Percentiles rank a stretch among this genome's conserved stretches.
Conservation (phyloP, 2,888 invertebrate genomes). For the Drosophila buzzatii region DNA sequence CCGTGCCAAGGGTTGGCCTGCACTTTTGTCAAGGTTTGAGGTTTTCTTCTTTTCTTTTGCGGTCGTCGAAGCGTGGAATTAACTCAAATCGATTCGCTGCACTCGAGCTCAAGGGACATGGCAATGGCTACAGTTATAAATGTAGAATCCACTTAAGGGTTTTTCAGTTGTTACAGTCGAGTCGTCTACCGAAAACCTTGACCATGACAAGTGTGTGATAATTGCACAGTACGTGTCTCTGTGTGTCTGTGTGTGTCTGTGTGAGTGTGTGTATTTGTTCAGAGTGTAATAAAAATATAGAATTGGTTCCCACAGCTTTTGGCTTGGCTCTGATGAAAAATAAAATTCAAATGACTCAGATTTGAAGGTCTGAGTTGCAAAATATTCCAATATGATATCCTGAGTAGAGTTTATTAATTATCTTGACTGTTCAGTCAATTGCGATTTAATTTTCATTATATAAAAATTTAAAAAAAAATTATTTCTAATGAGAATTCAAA, state of each 20-base stretch:
- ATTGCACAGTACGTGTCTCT: background rate
- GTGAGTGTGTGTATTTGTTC: background rate
- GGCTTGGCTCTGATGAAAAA: background rate
- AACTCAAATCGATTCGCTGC: slow-evolving; percentile 61
- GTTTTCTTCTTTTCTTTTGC: slow-evolving; percentile 37
- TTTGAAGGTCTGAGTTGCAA: background rate
- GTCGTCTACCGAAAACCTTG: background rate
- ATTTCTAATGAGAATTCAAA: background rate
- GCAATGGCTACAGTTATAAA: slow-evolving; percentile 7
- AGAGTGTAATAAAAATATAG: background rate
- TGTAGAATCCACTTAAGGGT: slow-evolving; percentile 26
- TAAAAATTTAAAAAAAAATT: background rate
- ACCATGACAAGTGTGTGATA: slow-evolving; percentile 17
- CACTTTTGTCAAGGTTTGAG: slow-evolving; percentile 26
- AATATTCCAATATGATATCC: background rate
- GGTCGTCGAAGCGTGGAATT: slow-evolving; percentile 62
- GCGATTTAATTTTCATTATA: background rate
- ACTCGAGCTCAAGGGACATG: slow-evolving; percentile 26
- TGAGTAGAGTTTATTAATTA: background rate
- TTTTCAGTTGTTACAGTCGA: slow-evolving; percentile 6
- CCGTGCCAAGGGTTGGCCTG: slow-evolving; percentile 29
- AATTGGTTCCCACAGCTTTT: background rate
- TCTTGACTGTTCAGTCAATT: background rate
- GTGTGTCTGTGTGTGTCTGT: background rate
- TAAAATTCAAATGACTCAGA: background rate